A percentile compares a stretch with the other conserved stretches of the same genome.
These are phyloP conservation scores for Tetheella fluctuosa DNA, from an alignment of 2,888 invertebrate genomes.

Conservation along the genomic window DNA sequence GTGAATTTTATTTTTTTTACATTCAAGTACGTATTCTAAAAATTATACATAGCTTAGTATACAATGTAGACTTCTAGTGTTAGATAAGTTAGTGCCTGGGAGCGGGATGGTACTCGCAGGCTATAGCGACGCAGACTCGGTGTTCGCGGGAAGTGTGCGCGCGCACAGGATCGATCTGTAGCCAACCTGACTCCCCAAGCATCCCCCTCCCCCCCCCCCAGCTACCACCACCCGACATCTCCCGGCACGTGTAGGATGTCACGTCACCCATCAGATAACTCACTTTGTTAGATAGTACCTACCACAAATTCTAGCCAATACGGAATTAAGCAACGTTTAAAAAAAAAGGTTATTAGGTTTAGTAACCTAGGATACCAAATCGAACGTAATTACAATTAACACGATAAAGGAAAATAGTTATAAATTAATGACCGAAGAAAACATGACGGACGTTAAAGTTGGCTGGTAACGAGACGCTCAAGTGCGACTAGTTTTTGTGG, in stretches of 20 bases:
- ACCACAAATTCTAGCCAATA: conserved; percentile 17
- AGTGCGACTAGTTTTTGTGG: conserved; percentile 70
- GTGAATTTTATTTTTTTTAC: background rate
- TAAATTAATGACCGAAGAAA: conserved; percentile 30
- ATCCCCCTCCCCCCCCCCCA: conserved; percentile 29
- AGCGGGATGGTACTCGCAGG: conserved; percentile 47
- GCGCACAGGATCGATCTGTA: conserved; percentile 74
- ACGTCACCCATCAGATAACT: conserved; percentile 54
- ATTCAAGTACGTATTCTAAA: background rate
- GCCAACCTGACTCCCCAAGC: conserved; percentile 32
- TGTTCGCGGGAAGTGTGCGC: conserved; percentile 54
- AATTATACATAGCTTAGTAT: too few species aligned
- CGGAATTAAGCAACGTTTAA: background rate
- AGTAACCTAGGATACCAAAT: background rate
- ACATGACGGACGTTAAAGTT: conserved; percentile 28
- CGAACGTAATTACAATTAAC: background rate
- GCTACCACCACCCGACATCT: conserved; percentile 29
- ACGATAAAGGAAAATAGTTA: background rate
- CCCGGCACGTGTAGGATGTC: conserved; percentile 57
- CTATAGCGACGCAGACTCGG: conserved; percentile 32
- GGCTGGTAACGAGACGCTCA: conserved; percentile 57
- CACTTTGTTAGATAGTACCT: conserved; percentile 39
- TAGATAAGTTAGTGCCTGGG: conserved; percentile 5
- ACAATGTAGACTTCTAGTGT: background rate
- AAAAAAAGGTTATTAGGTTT: conserved; percentile 21